phyloP scores from a whole-genome alignment of 2,888 invertebrate species.

The Matsumyia berberina region DNA sequence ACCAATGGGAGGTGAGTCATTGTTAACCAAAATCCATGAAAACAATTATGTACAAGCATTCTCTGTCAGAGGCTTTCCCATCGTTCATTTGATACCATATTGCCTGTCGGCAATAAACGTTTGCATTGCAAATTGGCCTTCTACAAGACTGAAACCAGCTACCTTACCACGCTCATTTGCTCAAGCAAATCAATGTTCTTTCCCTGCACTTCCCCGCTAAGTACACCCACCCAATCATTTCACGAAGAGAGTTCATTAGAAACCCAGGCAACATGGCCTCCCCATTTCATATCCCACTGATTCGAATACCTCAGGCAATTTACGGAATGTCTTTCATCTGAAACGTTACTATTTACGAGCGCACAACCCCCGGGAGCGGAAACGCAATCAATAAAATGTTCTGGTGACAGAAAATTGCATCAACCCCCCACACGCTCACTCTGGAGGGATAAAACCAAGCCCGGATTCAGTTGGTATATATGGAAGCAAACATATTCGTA shows the following conservation, averaged over 20 bases:
- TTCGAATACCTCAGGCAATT: constrained; percentile 23
- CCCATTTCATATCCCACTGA: neutral
- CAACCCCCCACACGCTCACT: constrained; percentile 1
- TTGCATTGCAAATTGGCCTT: too few species aligned
- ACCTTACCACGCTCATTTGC: too few species aligned
- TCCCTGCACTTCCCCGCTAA: too few species aligned
- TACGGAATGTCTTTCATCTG: constrained; percentile 34
- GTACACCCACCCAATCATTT: too few species aligned
- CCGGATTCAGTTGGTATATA: neutral
- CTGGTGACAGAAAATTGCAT: constrained; percentile 55
- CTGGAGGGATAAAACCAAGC: constrained; percentile 14
- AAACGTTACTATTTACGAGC: constrained; percentile 27
- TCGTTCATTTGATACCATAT: too few species aligned
- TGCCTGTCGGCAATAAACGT: too few species aligned
- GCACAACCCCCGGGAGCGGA: constrained; percentile 9
- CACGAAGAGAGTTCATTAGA: constrained; percentile 9
- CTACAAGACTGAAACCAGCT: too few species aligned
- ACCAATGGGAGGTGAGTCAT: too few species aligned
- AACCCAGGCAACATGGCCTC: neutral
- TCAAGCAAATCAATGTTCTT: too few species aligned
- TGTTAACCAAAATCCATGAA: too few species aligned
- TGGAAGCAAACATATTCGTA: constrained; percentile 19
- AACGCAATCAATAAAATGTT: constrained; percentile 58
- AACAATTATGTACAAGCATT: too few species aligned
- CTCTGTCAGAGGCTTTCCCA: too few species aligned